Conservation (phyloP, 2,113 vertebrate species). For the Crotalus helleri region DNA sequence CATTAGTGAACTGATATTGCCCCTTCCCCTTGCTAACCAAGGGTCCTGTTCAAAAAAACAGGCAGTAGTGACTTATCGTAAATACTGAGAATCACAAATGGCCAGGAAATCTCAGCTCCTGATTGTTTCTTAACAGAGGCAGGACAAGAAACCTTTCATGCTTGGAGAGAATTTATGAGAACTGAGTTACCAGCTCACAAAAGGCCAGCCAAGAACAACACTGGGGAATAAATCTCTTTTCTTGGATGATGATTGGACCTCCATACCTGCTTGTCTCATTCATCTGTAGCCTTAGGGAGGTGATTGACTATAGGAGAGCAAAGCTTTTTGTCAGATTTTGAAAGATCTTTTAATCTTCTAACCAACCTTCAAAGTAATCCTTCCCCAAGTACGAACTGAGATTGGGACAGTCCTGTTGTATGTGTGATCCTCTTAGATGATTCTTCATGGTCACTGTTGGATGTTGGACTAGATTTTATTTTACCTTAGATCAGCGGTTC, state of each 20-base stretch:
- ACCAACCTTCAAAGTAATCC: background rate
- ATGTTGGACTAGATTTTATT: background rate
- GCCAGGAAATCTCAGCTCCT: slow-evolving; percentile 32
- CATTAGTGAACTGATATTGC: slow-evolving; percentile 5
- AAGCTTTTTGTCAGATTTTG: background rate
- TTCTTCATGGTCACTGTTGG: background rate
- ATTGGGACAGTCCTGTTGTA: background rate
- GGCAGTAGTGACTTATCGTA: background rate
- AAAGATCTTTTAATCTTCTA: background rate
- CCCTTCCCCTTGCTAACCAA: slow-evolving; percentile 13
- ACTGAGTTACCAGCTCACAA: slow-evolving; percentile 49
- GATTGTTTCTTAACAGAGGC: slow-evolving; percentile 54
- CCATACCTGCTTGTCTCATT: background rate
- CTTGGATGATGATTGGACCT: slow-evolving; percentile 30
- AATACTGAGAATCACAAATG: slow-evolving; percentile 51
- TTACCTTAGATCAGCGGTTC: background rate
- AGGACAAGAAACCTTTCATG: slow-evolving; percentile 47
- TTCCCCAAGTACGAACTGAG: background rate
- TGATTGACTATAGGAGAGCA: background rate
- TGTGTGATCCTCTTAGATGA: background rate
- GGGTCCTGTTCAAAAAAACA: background rate
- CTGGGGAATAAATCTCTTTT: slow-evolving; percentile 40
- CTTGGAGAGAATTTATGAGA: slow-evolving; percentile 58
- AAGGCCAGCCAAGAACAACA: slow-evolving; percentile 51
- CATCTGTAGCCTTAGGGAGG: background rate